Conservation (phyloP, 2,888 invertebrate species). For the Acleris emargana region DNA sequence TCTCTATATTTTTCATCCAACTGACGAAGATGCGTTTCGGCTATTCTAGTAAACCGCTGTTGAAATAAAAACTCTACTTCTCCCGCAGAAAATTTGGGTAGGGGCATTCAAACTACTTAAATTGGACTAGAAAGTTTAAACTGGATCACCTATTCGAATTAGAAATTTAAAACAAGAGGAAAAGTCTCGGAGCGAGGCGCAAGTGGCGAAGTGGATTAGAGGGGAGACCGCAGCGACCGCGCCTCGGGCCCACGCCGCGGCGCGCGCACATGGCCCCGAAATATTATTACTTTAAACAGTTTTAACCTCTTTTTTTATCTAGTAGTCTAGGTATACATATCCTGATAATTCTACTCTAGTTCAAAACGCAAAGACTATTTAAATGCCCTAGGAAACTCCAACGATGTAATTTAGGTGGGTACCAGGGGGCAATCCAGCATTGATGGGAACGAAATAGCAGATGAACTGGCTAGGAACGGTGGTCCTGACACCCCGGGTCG, state of each 20-base stretch:
- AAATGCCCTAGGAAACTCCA: no score
- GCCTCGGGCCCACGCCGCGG: conserved; percentile 49
- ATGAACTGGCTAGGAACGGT: no score
- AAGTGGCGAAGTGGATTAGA: conserved; percentile 71
- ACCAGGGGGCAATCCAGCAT: no score
- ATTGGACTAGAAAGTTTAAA: conserved; percentile 75
- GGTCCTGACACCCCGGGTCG: no score
- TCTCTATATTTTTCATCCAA: no score
- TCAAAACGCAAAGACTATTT: no score
- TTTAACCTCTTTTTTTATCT: not conserved
- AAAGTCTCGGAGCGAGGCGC: conserved; percentile 60
- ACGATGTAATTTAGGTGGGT: no score
- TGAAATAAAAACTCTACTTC: not conserved
- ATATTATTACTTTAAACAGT: not conserved
- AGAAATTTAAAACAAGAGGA: conserved; percentile 74
- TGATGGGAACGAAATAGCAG: no score
- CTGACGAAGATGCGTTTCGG: not conserved
- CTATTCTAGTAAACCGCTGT: not conserved
- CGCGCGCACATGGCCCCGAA: not conserved
- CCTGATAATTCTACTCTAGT: no score
- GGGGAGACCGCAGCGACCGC: conserved; percentile 63
- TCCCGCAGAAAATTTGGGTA: conserved; percentile 33
- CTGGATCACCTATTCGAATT: conserved; percentile 72
- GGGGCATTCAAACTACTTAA: conserved; percentile 58
- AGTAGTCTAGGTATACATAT: no score